phyloP scores from a whole-genome alignment of 2,888 invertebrate species.

The Ochropleura leucogaster region DNA sequence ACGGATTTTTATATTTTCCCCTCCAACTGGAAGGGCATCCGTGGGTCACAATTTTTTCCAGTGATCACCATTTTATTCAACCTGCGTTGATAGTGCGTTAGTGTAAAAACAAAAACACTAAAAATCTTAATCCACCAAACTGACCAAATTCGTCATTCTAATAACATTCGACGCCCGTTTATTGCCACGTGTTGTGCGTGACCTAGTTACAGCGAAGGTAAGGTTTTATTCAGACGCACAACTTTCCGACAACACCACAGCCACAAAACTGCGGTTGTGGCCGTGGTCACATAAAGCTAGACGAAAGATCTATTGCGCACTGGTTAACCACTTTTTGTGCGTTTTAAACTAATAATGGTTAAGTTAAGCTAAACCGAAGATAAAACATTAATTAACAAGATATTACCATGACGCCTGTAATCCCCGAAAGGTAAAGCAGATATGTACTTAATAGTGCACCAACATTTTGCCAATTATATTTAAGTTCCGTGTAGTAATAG shows the following conservation, averaged over 20 bases:
- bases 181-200: slow-evolving; percentile 38
- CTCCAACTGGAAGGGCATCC: no score
- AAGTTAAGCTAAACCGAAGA: neutral
- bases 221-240: slow-evolving; percentile 21
- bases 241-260: slow-evolving; percentile 19
- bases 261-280: neutral
- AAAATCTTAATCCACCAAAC: neutral
- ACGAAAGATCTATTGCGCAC: neutral
- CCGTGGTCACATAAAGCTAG: neutral
- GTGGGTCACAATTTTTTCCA: no score
- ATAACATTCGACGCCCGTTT: slow-evolving; percentile 41
- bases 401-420: no score
- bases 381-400: neutral
- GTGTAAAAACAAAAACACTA: no score
- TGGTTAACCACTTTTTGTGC: neutral
- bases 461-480: no score
- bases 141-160: slow-evolving; percentile 24
- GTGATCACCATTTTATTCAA: no score
- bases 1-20: no score
- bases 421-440: no score
- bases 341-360: neutral
- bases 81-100: no score
- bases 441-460: no score
- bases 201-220: slow-evolving; percentile 44
- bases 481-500: no score